phyloP scores from a whole-genome alignment of 2,113 vertebrate genomes.

The Tragelaphus scriptus region DNA sequence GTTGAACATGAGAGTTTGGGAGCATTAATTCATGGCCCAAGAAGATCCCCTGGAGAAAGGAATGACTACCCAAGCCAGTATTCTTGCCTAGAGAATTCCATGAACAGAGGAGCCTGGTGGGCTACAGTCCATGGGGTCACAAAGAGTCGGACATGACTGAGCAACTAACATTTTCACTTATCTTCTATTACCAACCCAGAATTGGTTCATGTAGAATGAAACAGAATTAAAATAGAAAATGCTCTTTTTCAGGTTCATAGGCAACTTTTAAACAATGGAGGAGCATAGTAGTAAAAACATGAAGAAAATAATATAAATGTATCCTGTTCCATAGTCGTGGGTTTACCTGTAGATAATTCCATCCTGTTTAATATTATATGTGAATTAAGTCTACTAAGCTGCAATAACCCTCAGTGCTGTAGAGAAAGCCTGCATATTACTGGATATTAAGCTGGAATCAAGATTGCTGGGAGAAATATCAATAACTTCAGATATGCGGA shows the following conservation, averaged over 20 bases:
- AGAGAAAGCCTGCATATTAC: neutral
- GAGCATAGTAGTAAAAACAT: neutral
- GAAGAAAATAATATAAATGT: neutral
- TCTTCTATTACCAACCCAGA: neutral
- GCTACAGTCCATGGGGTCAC: neutral
- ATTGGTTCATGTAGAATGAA: neutral
- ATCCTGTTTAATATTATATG: neutral
- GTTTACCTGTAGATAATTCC: neutral
- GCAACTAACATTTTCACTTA: neutral
- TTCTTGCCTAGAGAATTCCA: neutral
- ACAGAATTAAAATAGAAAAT: slow-evolving; percentile 1
- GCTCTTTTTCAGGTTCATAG: neutral
- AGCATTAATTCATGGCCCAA: neutral
- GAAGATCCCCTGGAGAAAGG: neutral
- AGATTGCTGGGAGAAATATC: too few species aligned
- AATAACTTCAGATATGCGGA: too few species aligned
- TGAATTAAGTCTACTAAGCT: neutral
- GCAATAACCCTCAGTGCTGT: neutral
- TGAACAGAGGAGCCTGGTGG: neutral
- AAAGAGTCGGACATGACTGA: neutral
- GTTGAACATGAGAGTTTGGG: slow-evolving; percentile 2
- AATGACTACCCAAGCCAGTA: neutral
- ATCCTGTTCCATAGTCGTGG: neutral
- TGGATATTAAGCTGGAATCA: neutral
- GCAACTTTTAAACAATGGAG: neutral